phyloP scores from a whole-genome alignment of 2,113 vertebrate species.

The Tenrec ecaudatus region DNA sequence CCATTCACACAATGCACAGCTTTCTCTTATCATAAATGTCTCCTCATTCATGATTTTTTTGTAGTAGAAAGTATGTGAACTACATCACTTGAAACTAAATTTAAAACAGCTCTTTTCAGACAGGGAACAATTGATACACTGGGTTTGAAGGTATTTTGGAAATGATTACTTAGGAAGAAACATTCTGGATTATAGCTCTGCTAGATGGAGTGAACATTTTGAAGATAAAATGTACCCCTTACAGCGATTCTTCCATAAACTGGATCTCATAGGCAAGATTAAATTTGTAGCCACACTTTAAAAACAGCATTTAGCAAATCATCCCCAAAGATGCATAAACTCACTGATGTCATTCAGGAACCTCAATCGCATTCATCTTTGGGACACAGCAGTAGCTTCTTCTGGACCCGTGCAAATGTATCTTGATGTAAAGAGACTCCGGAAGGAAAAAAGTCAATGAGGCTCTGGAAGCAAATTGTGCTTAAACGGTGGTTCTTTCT shows the following conservation, averaged over 20 bases:
- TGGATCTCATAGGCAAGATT: conserved; percentile 37
- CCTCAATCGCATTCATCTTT: neutral
- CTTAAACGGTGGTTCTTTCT: conserved; percentile 14
- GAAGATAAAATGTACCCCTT: conserved; percentile 37
- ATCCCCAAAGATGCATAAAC: conserved; percentile 47
- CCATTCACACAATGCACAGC: neutral
- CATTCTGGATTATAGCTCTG: conserved; percentile 8
- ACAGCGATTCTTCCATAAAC: conserved; percentile 36
- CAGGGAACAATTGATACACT: conserved; percentile 15
- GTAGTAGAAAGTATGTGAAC: conserved; percentile 37
- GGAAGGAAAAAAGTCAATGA: neutral
- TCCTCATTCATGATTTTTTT: conserved; percentile 49
- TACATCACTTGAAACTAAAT: conserved; percentile 60
- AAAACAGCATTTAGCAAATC: conserved; percentile 57
- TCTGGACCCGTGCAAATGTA: conserved; percentile 48
- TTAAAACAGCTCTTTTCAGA: conserved; percentile 25
- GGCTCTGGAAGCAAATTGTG: neutral
- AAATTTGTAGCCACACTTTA: conserved; percentile 59
- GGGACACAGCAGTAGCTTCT: neutral
- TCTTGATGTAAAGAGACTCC: conserved; percentile 11
- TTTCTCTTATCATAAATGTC: neutral
- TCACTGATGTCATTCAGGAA: conserved; percentile 19
- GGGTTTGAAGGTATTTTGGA: conserved; percentile 57
- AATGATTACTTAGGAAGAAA: conserved; percentile 54
- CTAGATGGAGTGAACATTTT: conserved; percentile 24